A percentile compares a stretch with the other conserved stretches of the same genome.
Evolutionary conservation across 2,113 vertebrate genomes (phyloP).

Genomic region (Prionailurus viverrinus): DNA sequence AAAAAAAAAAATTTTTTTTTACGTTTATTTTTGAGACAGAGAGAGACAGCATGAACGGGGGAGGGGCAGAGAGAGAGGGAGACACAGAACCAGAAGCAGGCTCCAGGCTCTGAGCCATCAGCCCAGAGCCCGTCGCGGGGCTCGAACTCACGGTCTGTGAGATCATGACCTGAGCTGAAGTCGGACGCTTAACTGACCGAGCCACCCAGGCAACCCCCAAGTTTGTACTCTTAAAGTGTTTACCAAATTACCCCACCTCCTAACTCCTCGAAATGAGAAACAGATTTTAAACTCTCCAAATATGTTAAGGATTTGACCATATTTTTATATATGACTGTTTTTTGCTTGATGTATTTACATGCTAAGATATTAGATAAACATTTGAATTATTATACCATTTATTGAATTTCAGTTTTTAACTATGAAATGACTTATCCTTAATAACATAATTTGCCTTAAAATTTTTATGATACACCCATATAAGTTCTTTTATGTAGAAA

Average conservation of each 20-base stretch:
- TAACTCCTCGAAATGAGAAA: neutral
- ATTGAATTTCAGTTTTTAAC: neutral
- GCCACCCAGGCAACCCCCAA: neutral
- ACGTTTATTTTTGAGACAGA: too few species aligned
- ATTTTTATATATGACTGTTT: neutral
- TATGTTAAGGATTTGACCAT: neutral
- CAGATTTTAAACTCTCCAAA: neutral
- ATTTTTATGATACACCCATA: neutral
- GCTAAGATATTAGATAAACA: neutral
- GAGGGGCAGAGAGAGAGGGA: too few species aligned
- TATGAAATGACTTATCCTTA: neutral
- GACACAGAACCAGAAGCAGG: too few species aligned
- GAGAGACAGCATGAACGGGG: too few species aligned
- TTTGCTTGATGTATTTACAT: neutral
- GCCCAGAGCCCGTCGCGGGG: too few species aligned
- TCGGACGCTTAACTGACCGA: too few species aligned
- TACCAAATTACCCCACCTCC: neutral
- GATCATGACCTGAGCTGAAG: too few species aligned
- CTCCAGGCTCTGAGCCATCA: too few species aligned
- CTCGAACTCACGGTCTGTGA: too few species aligned
- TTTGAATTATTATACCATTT: neutral
- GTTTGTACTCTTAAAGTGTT: neutral
- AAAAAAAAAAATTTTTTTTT: too few species aligned
- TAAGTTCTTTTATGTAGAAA: neutral
- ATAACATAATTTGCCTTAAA: neutral